phyloP scores from a whole-genome alignment of 1,140 invertebrate species.

The Berghia stephanieae region DNA sequence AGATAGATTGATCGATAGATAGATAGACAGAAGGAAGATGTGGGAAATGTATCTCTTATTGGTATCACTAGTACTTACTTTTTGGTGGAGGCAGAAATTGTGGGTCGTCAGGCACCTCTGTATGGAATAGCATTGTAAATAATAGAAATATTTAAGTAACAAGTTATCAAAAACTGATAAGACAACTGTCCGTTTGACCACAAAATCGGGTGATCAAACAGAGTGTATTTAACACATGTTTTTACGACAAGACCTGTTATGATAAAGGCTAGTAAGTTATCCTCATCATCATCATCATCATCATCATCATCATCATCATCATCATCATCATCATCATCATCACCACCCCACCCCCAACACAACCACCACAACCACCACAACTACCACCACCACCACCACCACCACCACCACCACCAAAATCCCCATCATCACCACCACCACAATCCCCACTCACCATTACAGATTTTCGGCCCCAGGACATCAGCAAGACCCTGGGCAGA shows the following conservation, averaged over 20 bases:
- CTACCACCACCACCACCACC: too few relatives aligned
- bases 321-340: too few relatives aligned
- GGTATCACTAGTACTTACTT: constrained; percentile 38
- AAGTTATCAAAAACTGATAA: constrained; percentile 1
- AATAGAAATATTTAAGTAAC: constrained; percentile 10
- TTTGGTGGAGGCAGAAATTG: constrained; percentile 46
- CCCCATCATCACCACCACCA: too few relatives aligned
- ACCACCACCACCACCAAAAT: too few relatives aligned
- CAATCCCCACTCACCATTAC: constrained; percentile 54
- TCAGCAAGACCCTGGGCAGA: constrained; percentile 40
- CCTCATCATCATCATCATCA: too few relatives aligned
- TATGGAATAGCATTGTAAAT: too few relatives aligned
- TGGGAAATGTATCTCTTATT: background rate
- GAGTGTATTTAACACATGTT: background rate
- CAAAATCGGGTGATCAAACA: background rate
- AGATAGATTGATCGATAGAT: background rate
- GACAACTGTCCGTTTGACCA: background rate
- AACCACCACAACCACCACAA: too few relatives aligned
- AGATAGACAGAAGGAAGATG: background rate
- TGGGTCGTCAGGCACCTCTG: constrained; percentile 50
- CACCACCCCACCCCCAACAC: too few relatives aligned
- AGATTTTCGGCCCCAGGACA: constrained; percentile 48
- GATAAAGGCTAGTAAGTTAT: too few relatives aligned
- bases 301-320: too few relatives aligned
- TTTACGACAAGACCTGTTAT: background rate